A percentile compares a stretch with the other conserved stretches of the same genome.
These are phyloP conservation scores for Pectinophora gossypiella DNA, from an alignment of 1,140 invertebrate genomes.

Conservation along the genomic window DNA sequence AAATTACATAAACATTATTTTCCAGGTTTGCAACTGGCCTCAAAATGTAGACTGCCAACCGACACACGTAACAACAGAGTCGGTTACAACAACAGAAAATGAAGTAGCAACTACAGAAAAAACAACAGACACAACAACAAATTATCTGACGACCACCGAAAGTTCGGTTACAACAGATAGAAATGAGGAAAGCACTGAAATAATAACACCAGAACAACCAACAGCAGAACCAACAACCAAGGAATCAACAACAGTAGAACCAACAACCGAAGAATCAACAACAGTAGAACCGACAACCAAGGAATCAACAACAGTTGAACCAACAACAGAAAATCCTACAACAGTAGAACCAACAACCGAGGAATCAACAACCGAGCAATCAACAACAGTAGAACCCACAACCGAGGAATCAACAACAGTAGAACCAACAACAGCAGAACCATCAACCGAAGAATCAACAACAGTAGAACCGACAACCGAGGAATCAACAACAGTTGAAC, in stretches of 20 bases:
- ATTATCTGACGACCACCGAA: conserved; percentile 4
- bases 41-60: conserved; percentile 16
- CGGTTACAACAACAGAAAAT: conserved; percentile 6
- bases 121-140: conserved; percentile 5
- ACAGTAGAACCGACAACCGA: too few relatives aligned
- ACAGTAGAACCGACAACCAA: background rate
- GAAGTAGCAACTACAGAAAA: conserved; percentile 3
- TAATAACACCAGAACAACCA: background rate
- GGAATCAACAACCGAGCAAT: background rate
- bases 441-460: too few relatives aligned
- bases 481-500: too few relatives aligned
- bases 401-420: too few relatives aligned
- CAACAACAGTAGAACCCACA: too few relatives aligned
- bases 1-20: conserved; percentile 4
- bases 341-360: background rate
- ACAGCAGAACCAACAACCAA: background rate
- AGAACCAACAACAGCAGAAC: too few relatives aligned
- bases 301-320: background rate
- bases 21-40: conserved; percentile 32
- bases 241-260: background rate
- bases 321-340: background rate
- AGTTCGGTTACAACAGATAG: conserved; percentile 9
- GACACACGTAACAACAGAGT: conserved; percentile 5
- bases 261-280: background rate
- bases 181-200: too few relatives aligned